Conservation (phyloP, 2,888 invertebrate species). For the Deroplatys truncata region DNA sequence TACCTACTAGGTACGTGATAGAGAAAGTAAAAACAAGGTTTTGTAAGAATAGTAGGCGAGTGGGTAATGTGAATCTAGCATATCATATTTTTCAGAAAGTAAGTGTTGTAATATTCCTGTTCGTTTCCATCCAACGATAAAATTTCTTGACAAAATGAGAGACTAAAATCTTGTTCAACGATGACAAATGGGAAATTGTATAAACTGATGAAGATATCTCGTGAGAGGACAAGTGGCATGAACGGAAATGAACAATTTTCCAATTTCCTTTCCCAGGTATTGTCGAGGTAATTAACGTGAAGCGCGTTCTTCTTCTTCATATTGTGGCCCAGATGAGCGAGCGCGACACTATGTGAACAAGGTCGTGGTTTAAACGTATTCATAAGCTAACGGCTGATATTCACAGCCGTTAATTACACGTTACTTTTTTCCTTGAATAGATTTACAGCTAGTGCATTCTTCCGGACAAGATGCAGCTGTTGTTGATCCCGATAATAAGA, state of each 20-base stretch:
- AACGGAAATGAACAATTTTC: background rate
- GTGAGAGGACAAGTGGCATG: background rate
- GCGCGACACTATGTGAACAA: background rate
- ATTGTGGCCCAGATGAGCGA: background rate
- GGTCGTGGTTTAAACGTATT: background rate
- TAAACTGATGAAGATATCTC: background rate
- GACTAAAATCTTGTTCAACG: too few species aligned
- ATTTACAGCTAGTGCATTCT: background rate
- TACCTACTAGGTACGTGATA: too few species aligned
- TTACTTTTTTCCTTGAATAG: too few species aligned
- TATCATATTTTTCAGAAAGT: too few species aligned
- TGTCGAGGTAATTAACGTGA: background rate
- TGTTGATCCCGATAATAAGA: too few species aligned
- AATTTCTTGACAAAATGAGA: too few species aligned
- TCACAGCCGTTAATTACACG: background rate
- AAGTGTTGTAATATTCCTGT: too few species aligned
- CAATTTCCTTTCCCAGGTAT: background rate
- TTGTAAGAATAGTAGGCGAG: too few species aligned
- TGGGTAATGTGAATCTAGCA: too few species aligned
- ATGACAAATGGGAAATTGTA: background rate
- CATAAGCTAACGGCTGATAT: background rate
- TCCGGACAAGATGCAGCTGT: background rate
- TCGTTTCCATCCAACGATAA: too few species aligned
- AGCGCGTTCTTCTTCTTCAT: background rate
- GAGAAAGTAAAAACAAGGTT: too few species aligned